Evolutionary conservation across 2,797 vertebrate species (phyloP).

Genomic region (Pteropus rufus): DNA sequence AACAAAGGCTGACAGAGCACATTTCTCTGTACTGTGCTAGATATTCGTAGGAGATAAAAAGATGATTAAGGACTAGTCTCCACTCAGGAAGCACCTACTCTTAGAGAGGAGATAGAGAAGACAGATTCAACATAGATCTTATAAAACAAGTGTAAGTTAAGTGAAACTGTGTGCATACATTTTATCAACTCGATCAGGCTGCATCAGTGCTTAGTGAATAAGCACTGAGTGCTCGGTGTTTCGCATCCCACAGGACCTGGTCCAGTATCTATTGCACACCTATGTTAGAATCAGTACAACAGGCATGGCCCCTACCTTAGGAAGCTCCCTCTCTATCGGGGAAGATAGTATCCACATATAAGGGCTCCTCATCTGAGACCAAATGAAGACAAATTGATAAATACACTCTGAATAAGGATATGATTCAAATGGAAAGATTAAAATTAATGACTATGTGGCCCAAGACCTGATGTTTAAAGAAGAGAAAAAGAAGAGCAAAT

Average conservation of each 20-base stretch:
- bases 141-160: neutral
- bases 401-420: neutral
- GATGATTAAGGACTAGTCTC: neutral
- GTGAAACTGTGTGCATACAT: neutral
- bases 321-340: neutral
- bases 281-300: neutral
- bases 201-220: neutral
- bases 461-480: neutral
- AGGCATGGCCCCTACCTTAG: accelerated
- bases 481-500: neutral
- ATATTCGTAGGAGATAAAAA: neutral
- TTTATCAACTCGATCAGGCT: neutral
- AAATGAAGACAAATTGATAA: neutral
- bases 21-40: neutral
- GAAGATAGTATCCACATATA: neutral
- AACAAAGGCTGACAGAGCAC: neutral
- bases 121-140: neutral
- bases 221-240: neutral
- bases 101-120: neutral
- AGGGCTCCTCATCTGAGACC: neutral
- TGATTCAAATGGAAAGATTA: neutral
- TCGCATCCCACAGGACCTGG: neutral
- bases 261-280: neutral
- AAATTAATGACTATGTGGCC: neutral
- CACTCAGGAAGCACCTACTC: neutral